A percentile compares a stretch with the other conserved stretches of the same genome.
Evolutionary conservation across 1,140 invertebrate species (phyloP).

Genomic region (Diabrotica undecimpunctata): DNA sequence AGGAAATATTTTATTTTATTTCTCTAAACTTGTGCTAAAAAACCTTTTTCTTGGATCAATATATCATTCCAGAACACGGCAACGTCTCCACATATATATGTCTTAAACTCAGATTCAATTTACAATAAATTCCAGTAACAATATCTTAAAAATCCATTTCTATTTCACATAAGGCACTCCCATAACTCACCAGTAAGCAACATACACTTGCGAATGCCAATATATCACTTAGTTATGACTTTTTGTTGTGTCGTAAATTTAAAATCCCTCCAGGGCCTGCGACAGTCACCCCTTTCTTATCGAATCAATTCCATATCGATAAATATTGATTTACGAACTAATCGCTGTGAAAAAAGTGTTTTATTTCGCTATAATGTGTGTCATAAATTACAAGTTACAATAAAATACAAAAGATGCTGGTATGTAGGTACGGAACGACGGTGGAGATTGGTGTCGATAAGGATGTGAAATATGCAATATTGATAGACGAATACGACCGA

Average conservation of each 20-base stretch:
- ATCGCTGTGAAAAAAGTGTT: conserved; percentile 40
- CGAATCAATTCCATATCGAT: conserved; percentile 41
- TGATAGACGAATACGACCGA: too few relatives aligned
- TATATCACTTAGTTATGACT: conserved; percentile 32
- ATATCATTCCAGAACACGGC: too few relatives aligned
- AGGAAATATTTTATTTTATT: too few relatives aligned
- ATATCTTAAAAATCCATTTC: conserved; percentile 25
- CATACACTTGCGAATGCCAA: conserved; percentile 37
- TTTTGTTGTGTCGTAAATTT: conserved; percentile 37
- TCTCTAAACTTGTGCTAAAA: too few relatives aligned
- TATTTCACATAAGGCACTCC: conserved; percentile 27
- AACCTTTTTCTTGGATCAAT: too few relatives aligned
- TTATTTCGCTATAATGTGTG: conserved; percentile 43
- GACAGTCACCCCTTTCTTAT: conserved; percentile 31
- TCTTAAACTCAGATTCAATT: conserved; percentile 4
- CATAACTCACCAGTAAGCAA: conserved; percentile 38
- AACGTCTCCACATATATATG: neutral
- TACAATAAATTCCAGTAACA: conserved; percentile 14
- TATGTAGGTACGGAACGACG: too few relatives aligned
- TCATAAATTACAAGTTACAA: conserved; percentile 33
- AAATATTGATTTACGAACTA: conserved; percentile 45
- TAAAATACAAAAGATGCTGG: neutral
- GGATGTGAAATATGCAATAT: too few relatives aligned
- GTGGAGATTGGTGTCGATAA: too few relatives aligned
- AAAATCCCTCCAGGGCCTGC: conserved; percentile 23